Evolutionary conservation across 2,113 vertebrate species (phyloP).

Genomic region (Petromus typicus): DNA sequence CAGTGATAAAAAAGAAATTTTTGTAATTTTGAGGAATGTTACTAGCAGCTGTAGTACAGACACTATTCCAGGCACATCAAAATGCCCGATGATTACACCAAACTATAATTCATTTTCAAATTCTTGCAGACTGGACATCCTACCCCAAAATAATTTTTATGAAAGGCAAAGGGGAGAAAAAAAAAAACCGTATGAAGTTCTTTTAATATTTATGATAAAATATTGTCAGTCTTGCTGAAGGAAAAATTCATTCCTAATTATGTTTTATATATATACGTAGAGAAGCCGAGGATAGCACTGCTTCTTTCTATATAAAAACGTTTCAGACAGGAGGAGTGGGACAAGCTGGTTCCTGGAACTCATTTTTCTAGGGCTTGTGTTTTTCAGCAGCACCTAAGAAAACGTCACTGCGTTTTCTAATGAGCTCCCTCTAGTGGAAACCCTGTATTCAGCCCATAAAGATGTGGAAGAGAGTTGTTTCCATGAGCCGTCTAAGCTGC

Average conservation of each 20-base stretch:
- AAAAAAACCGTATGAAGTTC: not conserved
- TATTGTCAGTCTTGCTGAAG: not conserved
- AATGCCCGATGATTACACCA: not conserved
- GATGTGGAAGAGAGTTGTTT: not conserved
- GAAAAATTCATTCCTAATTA: slow-evolving; percentile 34
- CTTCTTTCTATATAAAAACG: slow-evolving; percentile 22
- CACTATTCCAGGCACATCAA: slow-evolving; percentile 14
- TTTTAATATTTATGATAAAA: not conserved
- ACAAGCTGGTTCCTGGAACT: not conserved
- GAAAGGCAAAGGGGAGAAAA: not conserved
- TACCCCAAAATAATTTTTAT: not conserved
- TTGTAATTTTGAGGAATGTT: slow-evolving; percentile 25
- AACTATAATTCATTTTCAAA: slow-evolving; percentile 24
- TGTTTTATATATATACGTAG: too few relatives aligned
- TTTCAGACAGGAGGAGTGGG: not conserved
- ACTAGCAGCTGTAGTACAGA: not conserved
- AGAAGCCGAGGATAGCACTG: not conserved
- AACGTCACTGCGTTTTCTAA: slow-evolving; percentile 70
- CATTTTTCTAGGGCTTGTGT: not conserved
- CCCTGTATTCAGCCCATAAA: not conserved
- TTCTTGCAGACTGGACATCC: not conserved
- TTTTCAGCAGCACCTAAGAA: not conserved
- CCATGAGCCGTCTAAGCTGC: too few relatives aligned
- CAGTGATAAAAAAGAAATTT: slow-evolving; percentile 16
- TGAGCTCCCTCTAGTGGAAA: slow-evolving; percentile 87